Percentiles rank a stretch among this genome's conserved stretches.
Conservation (phyloP, 2,113 vertebrate genomes). For the Clarias magur region DNA sequence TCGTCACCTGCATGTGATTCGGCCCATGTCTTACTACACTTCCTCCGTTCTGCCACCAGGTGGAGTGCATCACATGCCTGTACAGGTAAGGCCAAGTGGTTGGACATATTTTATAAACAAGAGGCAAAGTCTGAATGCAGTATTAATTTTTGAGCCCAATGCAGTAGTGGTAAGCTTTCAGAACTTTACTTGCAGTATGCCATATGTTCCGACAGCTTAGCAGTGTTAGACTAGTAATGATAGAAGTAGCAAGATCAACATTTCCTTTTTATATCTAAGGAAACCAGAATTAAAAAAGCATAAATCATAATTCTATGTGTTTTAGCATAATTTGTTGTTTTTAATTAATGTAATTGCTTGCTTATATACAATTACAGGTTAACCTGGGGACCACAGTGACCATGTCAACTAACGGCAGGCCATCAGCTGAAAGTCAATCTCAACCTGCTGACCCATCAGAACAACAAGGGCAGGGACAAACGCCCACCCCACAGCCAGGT, state of each 20-base stretch:
- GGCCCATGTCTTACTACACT: constrained; percentile 87
- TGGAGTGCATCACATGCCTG: constrained; percentile 81
- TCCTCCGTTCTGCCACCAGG: constrained; percentile 79
- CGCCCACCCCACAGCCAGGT: constrained; percentile 69
- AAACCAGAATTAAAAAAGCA: neutral
- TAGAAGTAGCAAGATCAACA: neutral
- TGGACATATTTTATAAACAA: neutral
- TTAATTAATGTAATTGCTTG: neutral
- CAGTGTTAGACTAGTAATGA: neutral
- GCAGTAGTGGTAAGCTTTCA: neutral
- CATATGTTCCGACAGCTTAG: neutral
- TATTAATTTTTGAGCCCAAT: neutral
- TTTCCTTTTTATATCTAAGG: neutral
- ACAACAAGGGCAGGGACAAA: constrained; percentile 74
- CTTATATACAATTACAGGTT: constrained; percentile 70
- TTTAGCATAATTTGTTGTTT: neutral
- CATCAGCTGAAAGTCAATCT: constrained; percentile 69
- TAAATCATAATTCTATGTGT: neutral
- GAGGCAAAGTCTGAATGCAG: neutral
- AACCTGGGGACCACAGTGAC: constrained; percentile 87
- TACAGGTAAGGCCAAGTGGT: constrained; percentile 75
- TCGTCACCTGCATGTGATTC: constrained; percentile 86
- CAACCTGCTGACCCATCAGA: constrained; percentile 68
- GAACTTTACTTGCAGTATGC: neutral
- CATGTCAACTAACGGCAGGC: constrained; percentile 78